Evolutionary conservation across 2,888 invertebrate species (phyloP), one percentile per base, ranked within the genome.

Genomic region (Hololepta plana): DNA sequence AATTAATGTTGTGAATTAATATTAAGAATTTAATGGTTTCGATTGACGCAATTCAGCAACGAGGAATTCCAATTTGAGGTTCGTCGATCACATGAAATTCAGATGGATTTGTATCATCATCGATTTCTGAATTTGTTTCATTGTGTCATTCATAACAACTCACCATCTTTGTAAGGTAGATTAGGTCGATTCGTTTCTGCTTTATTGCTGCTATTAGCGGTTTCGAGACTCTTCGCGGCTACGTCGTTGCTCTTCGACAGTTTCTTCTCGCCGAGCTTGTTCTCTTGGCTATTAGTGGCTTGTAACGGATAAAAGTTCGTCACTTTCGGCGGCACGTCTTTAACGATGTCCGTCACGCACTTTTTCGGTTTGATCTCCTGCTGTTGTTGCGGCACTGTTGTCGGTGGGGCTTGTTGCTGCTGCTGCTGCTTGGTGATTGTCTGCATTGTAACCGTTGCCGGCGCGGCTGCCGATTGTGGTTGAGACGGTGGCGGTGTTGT

Each of bases 121-220:
- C 7, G 12, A 2, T 23, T 6, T 7, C 9, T 15, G 3, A 3
- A 14, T n/a, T 4, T 8, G 2, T 13, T 15, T 23, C 14, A 9
- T 23, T 4, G 4, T 23, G n/a, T 4, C 4, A 5, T 13, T 5
- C 4, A 9, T 25, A 7, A 10, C n/a, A 15, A 40, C 43, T 37
- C 34, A 55, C 55, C 51, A 32, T 52, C 49, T 36, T 42, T 44
- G 34, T 55, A 56, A n/a, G 44, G 45, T 33, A 49, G 39, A 29
- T 41, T 43, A 12, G 39, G 30, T 25, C 41, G 43, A 14, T 34
- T 34, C 21, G 40, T 39, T 15, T 25, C 27, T 15, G 24, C 29
- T 27, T 35, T 36, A 24, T 32, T 30, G 29, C 32, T 36, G 30
- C 33, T 31, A 32, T 36, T 35, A 20, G 34, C 37, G 31, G 37